A percentile compares a stretch with the other conserved stretches of the same genome.
phyloP scores from a whole-genome alignment of 2,888 invertebrate genomes.

The Eristalis pertinax region DNA sequence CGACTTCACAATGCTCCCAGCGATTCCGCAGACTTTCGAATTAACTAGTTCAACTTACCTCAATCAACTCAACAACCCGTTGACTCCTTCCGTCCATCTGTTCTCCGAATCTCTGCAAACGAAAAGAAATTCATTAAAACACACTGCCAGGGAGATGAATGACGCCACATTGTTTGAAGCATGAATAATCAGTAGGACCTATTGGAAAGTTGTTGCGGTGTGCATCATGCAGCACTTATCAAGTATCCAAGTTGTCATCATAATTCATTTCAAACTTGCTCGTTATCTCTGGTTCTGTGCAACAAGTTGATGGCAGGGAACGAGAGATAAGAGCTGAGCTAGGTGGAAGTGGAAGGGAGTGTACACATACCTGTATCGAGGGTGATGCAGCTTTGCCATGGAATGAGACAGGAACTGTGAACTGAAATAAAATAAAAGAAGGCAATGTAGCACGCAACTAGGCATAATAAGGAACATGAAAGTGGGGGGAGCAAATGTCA shows the following conservation, averaged over 20 bases:
- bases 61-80: not conserved
- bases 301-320: not conserved
- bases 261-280: not conserved
- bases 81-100: not conserved
- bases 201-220: slow-evolving; percentile 74
- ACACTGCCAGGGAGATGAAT: not conserved
- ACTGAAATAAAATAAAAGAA: not conserved
- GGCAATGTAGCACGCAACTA: not conserved
- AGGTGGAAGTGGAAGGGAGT: not conserved
- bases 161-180: not conserved
- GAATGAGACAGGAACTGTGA: not conserved
- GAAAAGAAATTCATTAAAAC: not conserved
- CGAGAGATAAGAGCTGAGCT: not conserved
- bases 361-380: not conserved
- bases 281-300: not conserved
- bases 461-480: not conserved
- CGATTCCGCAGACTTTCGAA: not conserved
- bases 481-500: slow-evolving; percentile 67
- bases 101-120: not conserved
- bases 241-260: slow-evolving; percentile 75
- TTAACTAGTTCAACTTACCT: not conserved
- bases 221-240: slow-evolving; percentile 74
- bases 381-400: no score
- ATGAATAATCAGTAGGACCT: slow-evolving; percentile 64
- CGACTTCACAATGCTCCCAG: not conserved